Conservation (phyloP, 1,140 invertebrate genomes). For the Steinernema feltiae region DNA sequence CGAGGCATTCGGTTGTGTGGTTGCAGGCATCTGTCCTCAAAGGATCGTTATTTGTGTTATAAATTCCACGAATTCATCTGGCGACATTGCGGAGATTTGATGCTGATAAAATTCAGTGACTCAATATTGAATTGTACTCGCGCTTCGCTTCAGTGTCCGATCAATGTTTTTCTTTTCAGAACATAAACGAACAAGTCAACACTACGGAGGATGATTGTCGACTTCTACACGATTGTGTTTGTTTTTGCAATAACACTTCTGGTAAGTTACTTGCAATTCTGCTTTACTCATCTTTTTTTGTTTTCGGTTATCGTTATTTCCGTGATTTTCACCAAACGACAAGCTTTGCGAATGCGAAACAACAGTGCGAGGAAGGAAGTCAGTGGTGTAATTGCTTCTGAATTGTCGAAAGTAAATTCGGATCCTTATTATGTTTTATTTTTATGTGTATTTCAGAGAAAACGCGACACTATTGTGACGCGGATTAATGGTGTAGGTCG, state of each 20-base stretch:
- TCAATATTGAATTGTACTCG: no score
- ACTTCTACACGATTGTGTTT: neutral
- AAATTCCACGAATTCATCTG: no score
- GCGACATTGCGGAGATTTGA: no score
- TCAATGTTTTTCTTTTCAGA: no score
- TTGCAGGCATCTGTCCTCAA: no score
- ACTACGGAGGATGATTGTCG: neutral
- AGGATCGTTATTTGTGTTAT: no score
- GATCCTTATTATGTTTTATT: no score
- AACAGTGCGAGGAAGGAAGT: conserved; percentile 42
- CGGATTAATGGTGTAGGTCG: conserved; percentile 37
- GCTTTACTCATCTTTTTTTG: neutral
- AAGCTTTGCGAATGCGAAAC: conserved; percentile 45
- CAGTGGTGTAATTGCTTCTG: conserved; percentile 36
- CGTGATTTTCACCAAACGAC: conserved; percentile 22
- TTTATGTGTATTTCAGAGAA: conserved; percentile 33
- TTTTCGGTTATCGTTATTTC: neutral
- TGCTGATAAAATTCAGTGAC: no score
- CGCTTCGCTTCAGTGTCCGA: no score
- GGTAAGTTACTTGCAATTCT: neutral
- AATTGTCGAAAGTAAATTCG: conserved; percentile 41
- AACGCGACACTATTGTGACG: conserved; percentile 26
- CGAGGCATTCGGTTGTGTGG: no score
- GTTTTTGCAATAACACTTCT: neutral
- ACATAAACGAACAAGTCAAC: neutral